Evolutionary conservation across 1,140 invertebrate genomes (phyloP), one percentile per base, ranked within the genome.

Genomic region (Micrasema longulum): DNA sequence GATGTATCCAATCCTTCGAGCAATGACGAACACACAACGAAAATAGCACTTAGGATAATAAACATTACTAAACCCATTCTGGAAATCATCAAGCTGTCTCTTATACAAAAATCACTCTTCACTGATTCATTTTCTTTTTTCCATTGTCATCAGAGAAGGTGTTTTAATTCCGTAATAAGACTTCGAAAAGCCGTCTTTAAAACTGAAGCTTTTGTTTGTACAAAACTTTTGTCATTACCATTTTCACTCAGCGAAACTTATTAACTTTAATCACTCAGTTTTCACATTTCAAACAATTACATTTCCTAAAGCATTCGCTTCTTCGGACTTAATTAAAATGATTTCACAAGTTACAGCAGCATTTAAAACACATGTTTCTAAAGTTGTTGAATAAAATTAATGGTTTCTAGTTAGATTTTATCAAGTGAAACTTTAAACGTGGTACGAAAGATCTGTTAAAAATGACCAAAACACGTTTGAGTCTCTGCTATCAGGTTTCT

Each of bases 51-150:
- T 1, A 60, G 41, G 11, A 38, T 22, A 10, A 60, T 22, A 14
- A 60, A 23, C 14, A 41, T 20, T 26, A 38, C 14, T 12, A 35
- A 60, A 60, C 55, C 36, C 55, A 60, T 60, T 60, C 41, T 60
- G 3, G 11, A 16, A 31, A 26, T 31, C 52, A 55, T 55, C 52
- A 23, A 16, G 12, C 12, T 14, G 52, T 55, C 35, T 14, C 26
- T 14, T 7, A 14, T 31, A 12, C 26, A 22, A 55, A 47, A 52
- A 52, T 52, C 43, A 60, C 55, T 20, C 35, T 41, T 60, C 55
- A 60, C 55, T 38, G 20, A n/a, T 36, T 60, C 55, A 60, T 60
- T 60, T 60, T 60, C 35, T 20, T 35, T 60, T 60, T 60, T n/a
- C 55, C 36, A 60, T 60, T 60, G 16, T 60, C 36, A 22, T 20